phyloP scores from a whole-genome alignment of 2,113 vertebrate genomes.

The Callipepla squamata region DNA sequence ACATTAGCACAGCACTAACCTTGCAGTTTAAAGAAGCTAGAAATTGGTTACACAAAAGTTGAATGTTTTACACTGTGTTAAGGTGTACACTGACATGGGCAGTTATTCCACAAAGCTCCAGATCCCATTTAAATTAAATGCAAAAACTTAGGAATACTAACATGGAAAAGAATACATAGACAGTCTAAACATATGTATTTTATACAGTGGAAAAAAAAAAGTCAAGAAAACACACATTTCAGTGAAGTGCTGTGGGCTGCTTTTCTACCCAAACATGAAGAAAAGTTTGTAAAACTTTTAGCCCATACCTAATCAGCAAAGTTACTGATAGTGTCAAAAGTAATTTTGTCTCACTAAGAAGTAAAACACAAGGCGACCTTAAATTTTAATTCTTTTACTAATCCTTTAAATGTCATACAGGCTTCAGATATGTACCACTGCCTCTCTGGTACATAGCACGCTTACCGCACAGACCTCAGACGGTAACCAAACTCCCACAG shows the following conservation, averaged over 20 bases:
- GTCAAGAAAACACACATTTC: not conserved
- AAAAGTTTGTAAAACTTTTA: not conserved
- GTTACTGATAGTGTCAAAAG: not conserved
- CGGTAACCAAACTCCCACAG: not conserved
- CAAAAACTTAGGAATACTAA: not conserved
- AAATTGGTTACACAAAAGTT: not conserved
- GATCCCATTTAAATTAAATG: not conserved
- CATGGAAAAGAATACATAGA: not conserved
- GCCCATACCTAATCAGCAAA: not conserved
- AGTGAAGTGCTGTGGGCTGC: not conserved
- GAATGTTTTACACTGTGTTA: not conserved
- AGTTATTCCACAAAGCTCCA: not conserved
- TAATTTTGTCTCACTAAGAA: not conserved
- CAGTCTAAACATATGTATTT: not conserved
- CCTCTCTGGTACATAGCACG: not conserved
- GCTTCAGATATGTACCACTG: fast-evolving
- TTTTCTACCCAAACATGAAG: not conserved
- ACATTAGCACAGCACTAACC: not conserved
- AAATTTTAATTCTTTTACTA: not conserved
- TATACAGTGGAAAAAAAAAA: not conserved
- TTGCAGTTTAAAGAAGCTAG: not conserved
- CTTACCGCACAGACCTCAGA: fast-evolving
- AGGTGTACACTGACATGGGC: not conserved
- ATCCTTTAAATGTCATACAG: not conserved
- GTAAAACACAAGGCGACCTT: not conserved